phyloP scores from a whole-genome alignment of 2,113 vertebrate genomes.

The Verasper variegatus region DNA sequence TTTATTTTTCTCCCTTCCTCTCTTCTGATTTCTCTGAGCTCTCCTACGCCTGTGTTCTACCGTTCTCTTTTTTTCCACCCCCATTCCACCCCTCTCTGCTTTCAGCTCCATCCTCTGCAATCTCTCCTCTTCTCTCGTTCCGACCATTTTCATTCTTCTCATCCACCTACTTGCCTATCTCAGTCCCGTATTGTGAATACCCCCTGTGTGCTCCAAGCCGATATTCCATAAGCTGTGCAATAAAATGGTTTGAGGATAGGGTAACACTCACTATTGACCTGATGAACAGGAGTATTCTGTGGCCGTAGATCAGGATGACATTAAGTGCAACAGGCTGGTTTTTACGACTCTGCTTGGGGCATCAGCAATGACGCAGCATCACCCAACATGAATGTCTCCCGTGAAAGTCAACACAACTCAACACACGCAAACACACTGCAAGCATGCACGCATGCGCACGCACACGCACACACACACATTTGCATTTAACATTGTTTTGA shows the following conservation, averaged over 20 bases:
- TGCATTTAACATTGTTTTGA: constrained; percentile 1
- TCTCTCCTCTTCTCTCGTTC: constrained; percentile 49
- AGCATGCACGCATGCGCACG: no score
- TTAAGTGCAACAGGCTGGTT: constrained; percentile 12
- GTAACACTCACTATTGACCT: constrained; percentile 21
- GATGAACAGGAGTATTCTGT: not conserved
- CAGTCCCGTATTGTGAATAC: constrained; percentile 18
- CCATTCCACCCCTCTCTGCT: constrained; percentile 31
- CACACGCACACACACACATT: no score
- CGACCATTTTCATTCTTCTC: constrained; percentile 35
- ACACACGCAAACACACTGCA: not conserved
- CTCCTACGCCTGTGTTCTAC: constrained; percentile 29
- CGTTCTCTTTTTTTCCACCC: constrained; percentile 27
- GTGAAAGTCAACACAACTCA: not conserved
- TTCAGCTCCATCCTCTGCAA: constrained; percentile 35
- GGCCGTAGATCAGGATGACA: constrained; percentile 27
- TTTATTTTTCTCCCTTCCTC: constrained; percentile 28
- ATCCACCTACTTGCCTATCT: constrained; percentile 30
- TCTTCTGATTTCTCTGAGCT: constrained; percentile 28
- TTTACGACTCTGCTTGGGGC: constrained; percentile 13
- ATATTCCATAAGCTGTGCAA: constrained; percentile 18
- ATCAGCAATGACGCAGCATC: constrained; percentile 41
- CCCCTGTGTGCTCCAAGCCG: constrained; percentile 31
- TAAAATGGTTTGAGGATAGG: constrained; percentile 14
- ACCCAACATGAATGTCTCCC: not conserved